Evolutionary conservation across 2,797 vertebrate genomes (phyloP).

Genomic region (Characodon lateralis): DNA sequence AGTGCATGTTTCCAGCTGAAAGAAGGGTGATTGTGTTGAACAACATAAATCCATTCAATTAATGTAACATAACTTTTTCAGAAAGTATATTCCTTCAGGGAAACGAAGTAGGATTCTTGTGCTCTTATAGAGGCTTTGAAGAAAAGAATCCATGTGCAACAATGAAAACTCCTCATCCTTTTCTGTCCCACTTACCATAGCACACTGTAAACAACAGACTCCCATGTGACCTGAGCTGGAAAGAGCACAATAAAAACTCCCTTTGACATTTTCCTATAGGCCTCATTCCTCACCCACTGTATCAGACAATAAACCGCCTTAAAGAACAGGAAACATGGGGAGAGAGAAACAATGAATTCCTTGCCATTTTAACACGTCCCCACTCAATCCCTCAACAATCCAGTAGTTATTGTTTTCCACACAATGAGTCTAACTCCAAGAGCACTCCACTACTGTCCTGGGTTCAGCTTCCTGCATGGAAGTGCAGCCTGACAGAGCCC

Average conservation of each 20-base stretch:
- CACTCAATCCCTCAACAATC: slow-evolving; percentile 29
- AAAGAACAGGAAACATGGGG: slow-evolving; percentile 42
- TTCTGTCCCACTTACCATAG: slow-evolving; percentile 62
- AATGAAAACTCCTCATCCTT: slow-evolving; percentile 31
- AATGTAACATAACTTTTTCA: background rate
- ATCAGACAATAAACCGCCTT: slow-evolving; percentile 60
- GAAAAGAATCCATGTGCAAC: slow-evolving; percentile 18
- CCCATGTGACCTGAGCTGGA: slow-evolving; percentile 45
- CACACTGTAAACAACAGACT: slow-evolving; percentile 31
- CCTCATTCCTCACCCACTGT: slow-evolving; percentile 63
- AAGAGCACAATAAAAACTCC: slow-evolving; percentile 13
- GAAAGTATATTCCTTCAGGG: background rate
- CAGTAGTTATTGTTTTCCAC: slow-evolving; percentile 49
- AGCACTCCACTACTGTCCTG: slow-evolving; percentile 37
- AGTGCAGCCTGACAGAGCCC: slow-evolving; percentile 20
- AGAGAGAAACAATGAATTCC: slow-evolving; percentile 50
- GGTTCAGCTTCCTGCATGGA: slow-evolving; percentile 46
- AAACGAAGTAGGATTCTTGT: background rate
- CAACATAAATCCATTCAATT: background rate
- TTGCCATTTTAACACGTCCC: slow-evolving; percentile 20
- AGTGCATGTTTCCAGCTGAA: background rate
- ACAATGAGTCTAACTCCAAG: slow-evolving; percentile 44
- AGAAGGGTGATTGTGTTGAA: background rate
- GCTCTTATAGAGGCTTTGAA: background rate
- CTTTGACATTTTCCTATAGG: slow-evolving; percentile 55